A percentile compares a stretch with the other conserved stretches of the same genome.
phyloP scores from a whole-genome alignment of 2,888 invertebrate genomes.

The Eulithis testata region DNA sequence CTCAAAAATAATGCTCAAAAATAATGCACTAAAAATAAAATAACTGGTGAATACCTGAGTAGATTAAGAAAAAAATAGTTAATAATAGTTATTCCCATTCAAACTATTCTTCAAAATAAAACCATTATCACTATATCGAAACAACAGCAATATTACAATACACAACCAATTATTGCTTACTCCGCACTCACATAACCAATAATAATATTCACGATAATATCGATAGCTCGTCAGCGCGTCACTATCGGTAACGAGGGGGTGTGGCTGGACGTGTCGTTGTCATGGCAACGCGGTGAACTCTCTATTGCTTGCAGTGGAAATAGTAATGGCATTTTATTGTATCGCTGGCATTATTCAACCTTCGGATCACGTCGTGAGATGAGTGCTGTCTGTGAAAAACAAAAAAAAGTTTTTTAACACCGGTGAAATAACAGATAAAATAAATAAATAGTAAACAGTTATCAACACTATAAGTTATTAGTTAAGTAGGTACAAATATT shows the following conservation, averaged over 20 bases:
- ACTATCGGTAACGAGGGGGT: slow-evolving; percentile 30
- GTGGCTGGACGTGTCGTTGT: slow-evolving; percentile 48
- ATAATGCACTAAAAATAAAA: not conserved
- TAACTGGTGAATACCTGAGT: too few relatives aligned
- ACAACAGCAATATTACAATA: not conserved
- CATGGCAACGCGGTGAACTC: slow-evolving; percentile 44
- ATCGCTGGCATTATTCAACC: slow-evolving; percentile 6
- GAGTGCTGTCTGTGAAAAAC: not conserved
- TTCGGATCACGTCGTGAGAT: slow-evolving; percentile 2
- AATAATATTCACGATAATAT: slow-evolving; percentile 18
- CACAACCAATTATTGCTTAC: slow-evolving; percentile 2
- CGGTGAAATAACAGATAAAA: too few relatives aligned
- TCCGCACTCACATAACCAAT: not conserved
- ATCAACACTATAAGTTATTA: too few relatives aligned
- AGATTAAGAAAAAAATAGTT: too few relatives aligned
- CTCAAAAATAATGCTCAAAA: too few relatives aligned
- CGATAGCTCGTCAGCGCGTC: slow-evolving; percentile 29
- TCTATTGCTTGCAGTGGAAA: slow-evolving; percentile 16
- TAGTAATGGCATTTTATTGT: slow-evolving; percentile 19
- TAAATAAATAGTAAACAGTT: too few relatives aligned
- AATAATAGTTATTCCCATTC: too few relatives aligned
- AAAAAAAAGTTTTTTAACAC: too few relatives aligned
- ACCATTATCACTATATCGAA: too few relatives aligned
- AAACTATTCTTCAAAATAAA: too few relatives aligned
- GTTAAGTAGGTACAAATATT: too few relatives aligned